A percentile compares a stretch with the other conserved stretches of the same genome.
Evolutionary conservation across 1,140 invertebrate genomes (phyloP).

Genomic region (Drosophila sechellia): DNA sequence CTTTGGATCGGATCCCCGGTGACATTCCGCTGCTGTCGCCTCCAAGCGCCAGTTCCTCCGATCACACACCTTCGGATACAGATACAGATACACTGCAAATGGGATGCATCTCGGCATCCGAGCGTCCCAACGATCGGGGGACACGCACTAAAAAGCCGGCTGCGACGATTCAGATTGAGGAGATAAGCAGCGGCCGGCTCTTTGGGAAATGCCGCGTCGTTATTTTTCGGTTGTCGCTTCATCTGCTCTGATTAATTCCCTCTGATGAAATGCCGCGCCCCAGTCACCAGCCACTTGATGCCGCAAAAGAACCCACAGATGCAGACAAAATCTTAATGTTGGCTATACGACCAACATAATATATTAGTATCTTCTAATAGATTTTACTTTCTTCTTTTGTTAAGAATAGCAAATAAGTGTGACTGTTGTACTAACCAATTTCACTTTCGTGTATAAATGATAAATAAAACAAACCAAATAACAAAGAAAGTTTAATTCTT

Average conservation of each 20-base stretch:
- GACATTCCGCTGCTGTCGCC: conserved; percentile 41
- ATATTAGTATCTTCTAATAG: too few relatives aligned
- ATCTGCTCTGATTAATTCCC: conserved; percentile 79
- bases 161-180: conserved; percentile 60
- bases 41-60: conserved; percentile 31
- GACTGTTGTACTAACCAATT: too few relatives aligned
- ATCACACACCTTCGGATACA: conserved; percentile 6
- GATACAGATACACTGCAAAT: conserved; percentile 26
- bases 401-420: too few relatives aligned
- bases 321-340: background rate
- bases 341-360: too few relatives aligned
- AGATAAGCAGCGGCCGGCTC: conserved; percentile 55
- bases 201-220: conserved; percentile 75
- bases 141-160: conserved; percentile 56
- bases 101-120: conserved; percentile 17
- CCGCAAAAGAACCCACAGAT: conserved; percentile 2
- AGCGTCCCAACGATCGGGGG: conserved; percentile 20
- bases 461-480: background rate
- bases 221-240: conserved; percentile 78
- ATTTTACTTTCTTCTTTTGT: too few relatives aligned
- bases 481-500: background rate
- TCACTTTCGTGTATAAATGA: too few relatives aligned
- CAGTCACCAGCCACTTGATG: conserved; percentile 16
- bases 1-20: conserved; percentile 17
- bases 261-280: conserved; percentile 74